phyloP scores from a whole-genome alignment of 2,888 invertebrate genomes.

The Acronicta psi region DNA sequence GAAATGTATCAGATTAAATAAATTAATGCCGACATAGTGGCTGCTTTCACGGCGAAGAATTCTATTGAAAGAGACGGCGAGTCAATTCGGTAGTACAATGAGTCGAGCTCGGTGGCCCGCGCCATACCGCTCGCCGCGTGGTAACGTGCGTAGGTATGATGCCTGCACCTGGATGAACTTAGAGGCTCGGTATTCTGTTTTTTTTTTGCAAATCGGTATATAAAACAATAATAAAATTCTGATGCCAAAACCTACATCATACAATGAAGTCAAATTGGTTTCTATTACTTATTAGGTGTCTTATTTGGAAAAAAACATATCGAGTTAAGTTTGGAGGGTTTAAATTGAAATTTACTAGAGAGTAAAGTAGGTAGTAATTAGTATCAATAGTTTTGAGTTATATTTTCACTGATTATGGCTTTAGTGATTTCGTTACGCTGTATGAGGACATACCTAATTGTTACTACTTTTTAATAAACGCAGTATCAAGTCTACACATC shows the following conservation, averaged over 20 bases:
- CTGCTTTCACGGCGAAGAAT: conserved; percentile 79
- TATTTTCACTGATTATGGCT: too few species aligned
- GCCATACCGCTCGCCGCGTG: conserved; percentile 14
- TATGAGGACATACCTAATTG: not conserved
- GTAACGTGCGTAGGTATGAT: conserved; percentile 10
- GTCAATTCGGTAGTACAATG: conserved; percentile 84
- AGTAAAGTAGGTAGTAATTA: too few species aligned
- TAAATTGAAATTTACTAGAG: too few species aligned
- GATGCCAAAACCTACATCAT: too few species aligned
- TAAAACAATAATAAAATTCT: not conserved
- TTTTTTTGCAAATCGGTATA: not conserved
- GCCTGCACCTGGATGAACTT: conserved; percentile 33
- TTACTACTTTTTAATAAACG: conserved; percentile 14
- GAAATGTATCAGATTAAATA: conserved; percentile 82
- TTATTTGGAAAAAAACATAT: too few species aligned
- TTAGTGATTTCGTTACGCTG: not conserved
- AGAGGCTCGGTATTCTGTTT: conserved; percentile 26
- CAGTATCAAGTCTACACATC: conserved; percentile 56
- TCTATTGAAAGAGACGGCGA: conserved; percentile 74
- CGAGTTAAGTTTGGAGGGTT: too few species aligned
- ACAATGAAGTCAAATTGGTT: too few species aligned
- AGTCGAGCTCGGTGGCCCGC: conserved; percentile 56
- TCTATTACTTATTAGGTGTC: too few species aligned
- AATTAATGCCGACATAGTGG: conserved; percentile 75
- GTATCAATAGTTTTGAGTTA: not conserved